A percentile compares a stretch with the other conserved stretches of the same genome.
phyloP scores from a whole-genome alignment of 2,888 invertebrate genomes.

The Tiliacea aurago region DNA sequence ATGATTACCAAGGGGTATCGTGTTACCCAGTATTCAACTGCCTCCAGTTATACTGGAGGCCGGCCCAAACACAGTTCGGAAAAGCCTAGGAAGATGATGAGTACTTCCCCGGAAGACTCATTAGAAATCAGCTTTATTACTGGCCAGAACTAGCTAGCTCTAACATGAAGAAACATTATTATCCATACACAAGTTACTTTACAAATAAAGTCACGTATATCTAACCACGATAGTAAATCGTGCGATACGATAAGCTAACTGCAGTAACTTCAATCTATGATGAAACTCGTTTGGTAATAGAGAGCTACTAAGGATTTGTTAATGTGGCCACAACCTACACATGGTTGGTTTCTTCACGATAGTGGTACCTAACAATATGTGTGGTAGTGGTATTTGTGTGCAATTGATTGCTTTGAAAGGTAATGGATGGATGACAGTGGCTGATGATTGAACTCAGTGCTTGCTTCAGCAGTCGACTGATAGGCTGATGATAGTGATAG shows the following conservation, averaged over 20 bases:
- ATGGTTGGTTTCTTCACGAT: constrained; percentile 43
- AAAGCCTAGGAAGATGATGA: neutral
- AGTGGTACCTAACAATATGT: constrained; percentile 31
- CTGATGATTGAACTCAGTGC: no score
- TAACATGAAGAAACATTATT: neutral
- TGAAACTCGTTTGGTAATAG: constrained; percentile 47
- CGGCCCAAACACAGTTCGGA: neutral
- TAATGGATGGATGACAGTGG: neutral
- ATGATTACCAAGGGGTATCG: neutral
- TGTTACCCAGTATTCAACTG: no score
- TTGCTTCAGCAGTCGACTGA: no score
- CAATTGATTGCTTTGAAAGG: constrained; percentile 9
- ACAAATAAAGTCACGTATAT: constrained; percentile 26
- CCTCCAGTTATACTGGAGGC: neutral
- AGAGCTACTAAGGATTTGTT: constrained; percentile 30
- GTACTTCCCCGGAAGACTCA: neutral
- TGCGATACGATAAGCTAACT: constrained; percentile 29
- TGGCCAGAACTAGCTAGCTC: neutral
- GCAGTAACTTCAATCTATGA: constrained; percentile 31
- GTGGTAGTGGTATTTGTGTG: constrained; percentile 2
- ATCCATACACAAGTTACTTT: neutral
- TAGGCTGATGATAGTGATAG: no score
- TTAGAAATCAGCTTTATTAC: neutral
- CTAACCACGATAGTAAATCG: constrained; percentile 17
- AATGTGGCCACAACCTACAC: constrained; percentile 28